Conservation (phyloP, 2,797 vertebrate species). For the Cossypha caffra region DNA sequence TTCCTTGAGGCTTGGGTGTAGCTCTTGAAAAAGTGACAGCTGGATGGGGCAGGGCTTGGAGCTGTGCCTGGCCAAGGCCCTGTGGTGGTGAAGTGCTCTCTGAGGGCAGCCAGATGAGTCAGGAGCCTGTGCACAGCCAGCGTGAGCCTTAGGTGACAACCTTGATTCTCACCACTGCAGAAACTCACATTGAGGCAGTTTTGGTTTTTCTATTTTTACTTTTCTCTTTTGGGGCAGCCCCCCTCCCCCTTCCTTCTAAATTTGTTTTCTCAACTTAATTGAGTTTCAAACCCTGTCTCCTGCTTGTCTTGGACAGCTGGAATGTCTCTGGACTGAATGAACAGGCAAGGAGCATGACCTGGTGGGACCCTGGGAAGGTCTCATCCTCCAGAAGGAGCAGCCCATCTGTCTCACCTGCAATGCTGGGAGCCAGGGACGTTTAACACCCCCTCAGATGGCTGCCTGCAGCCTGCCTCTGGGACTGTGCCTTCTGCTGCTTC, state of each 20-base stretch:
- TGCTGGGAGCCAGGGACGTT: not conserved
- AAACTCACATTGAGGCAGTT: not conserved
- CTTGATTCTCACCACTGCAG: not conserved
- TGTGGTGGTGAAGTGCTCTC: not conserved
- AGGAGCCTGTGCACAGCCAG: not conserved
- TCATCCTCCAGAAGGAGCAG: not conserved
- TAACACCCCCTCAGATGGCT: not conserved
- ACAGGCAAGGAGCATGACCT: not conserved
- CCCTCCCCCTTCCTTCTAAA: not conserved
- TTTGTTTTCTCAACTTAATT: not conserved
- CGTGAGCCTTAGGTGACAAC: not conserved
- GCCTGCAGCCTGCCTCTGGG: not conserved
- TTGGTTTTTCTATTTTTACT: not conserved
- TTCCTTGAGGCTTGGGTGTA: not conserved
- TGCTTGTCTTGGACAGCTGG: not conserved
- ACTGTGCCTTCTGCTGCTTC: slow-evolving; percentile 59
- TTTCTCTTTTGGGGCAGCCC: not conserved
- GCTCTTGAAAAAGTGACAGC: not conserved
- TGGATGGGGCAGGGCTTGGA: slow-evolving; percentile 25
- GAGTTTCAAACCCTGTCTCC: not conserved
- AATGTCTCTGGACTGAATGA: not conserved
- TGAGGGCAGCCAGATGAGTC: slow-evolving; percentile 24
- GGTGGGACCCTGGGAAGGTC: not conserved
- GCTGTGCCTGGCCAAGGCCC: not conserved
- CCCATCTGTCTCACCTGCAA: not conserved